A percentile compares a stretch with the other conserved stretches of the same genome.
Evolutionary conservation across 2,113 vertebrate species (phyloP).

Genomic region (Phocoena sinus): DNA sequence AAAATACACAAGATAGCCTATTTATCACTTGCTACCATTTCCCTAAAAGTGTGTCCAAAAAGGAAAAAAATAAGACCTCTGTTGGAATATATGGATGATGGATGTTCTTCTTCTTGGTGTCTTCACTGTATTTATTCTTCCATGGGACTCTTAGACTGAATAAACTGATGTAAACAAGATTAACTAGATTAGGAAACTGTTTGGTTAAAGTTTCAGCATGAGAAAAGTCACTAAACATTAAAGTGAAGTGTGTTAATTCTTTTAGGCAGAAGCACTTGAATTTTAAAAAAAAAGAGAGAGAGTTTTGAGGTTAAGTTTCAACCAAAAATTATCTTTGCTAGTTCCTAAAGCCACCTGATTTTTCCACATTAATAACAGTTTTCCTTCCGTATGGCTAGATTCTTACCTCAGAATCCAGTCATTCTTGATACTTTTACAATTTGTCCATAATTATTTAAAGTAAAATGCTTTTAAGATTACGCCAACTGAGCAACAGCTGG

Average conservation of each 20-base stretch:
- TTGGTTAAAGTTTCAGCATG: background rate
- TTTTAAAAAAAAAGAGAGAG: background rate
- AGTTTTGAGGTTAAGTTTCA: constrained; percentile 13
- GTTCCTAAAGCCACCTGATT: background rate
- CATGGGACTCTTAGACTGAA: background rate
- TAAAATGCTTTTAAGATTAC: background rate
- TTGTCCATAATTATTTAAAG: background rate
- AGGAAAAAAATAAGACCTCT: background rate
- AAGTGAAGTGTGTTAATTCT: background rate
- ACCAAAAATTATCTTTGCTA: background rate
- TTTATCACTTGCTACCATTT: background rate
- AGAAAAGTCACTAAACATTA: background rate
- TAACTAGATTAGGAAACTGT: background rate
- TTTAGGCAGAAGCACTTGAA: background rate
- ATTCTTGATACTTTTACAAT: background rate
- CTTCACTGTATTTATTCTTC: background rate
- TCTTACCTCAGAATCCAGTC: background rate
- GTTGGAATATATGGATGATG: background rate
- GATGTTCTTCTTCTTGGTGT: background rate
- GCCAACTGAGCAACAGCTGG: background rate
- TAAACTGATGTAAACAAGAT: constrained; percentile 26
- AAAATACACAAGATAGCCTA: background rate
- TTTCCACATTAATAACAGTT: background rate
- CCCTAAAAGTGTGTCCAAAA: background rate
- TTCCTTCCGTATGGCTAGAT: background rate